Evolutionary conservation across 2,797 vertebrate genomes (phyloP).

Genomic region (Gila robusta): DNA sequence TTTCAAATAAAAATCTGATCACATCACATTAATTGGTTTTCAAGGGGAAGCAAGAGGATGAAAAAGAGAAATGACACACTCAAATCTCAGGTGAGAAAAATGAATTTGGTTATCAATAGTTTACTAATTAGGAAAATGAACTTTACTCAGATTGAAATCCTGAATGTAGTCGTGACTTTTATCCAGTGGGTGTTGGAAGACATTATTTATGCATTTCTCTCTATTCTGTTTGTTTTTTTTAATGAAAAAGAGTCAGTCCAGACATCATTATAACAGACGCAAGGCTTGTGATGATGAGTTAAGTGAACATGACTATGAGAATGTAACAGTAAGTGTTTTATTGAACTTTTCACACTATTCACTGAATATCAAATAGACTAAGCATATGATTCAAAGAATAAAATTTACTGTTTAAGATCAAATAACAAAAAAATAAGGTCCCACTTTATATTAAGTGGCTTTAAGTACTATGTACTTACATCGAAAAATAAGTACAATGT

Average conservation of each 20-base stretch:
- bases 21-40: neutral
- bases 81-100: neutral
- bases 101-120: neutral
- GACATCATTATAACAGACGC: neutral
- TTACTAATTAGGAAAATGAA: neutral
- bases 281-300: too few species aligned
- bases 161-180: neutral
- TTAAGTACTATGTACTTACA: too few species aligned
- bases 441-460: too few species aligned
- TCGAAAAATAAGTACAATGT: too few species aligned
- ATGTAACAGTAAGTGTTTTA: neutral
- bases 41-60: neutral
- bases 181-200: neutral
- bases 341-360: too few species aligned
- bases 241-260: neutral
- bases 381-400: too few species aligned
- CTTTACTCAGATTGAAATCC: neutral
- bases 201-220: neutral
- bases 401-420: too few species aligned
- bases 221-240: neutral
- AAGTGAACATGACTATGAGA: neutral
- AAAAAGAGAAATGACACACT: neutral
- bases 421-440: too few species aligned
- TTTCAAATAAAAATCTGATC: too few species aligned
- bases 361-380: too few species aligned